Conservation (phyloP, 2,888 invertebrate species). For the Xanthia togata region DNA sequence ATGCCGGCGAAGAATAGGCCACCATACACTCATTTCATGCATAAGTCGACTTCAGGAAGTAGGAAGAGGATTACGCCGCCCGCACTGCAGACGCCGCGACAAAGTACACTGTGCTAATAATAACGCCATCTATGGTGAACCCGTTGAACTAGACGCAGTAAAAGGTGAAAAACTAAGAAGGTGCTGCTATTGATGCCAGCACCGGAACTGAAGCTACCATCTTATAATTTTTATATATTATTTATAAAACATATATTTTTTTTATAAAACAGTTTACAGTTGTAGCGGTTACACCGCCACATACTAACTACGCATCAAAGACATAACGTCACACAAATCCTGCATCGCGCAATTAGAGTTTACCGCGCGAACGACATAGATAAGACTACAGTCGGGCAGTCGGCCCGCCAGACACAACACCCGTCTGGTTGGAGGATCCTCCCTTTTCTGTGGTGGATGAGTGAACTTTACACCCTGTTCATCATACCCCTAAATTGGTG, state of each 20-base stretch:
- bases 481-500: no score
- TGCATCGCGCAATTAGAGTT: no score
- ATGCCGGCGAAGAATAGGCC: background rate
- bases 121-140: conserved; percentile 16
- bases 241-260: background rate
- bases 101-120: background rate
- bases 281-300: no score
- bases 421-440: no score
- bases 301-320: no score
- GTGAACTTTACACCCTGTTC: no score
- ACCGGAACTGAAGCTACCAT: background rate
- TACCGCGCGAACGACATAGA: no score
- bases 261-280: background rate
- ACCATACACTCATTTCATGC: background rate
- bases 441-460: no score
- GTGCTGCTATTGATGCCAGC: background rate
- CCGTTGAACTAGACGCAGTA: conserved; percentile 4
- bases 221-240: background rate
- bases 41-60: background rate
- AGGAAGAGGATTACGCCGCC: background rate
- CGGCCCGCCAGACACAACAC: no score
- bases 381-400: no score
- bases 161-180: background rate
- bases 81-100: background rate
- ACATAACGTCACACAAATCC: no score